phyloP scores from a whole-genome alignment of 2,888 invertebrate genomes.

The Blastobasis lacticolella region DNA sequence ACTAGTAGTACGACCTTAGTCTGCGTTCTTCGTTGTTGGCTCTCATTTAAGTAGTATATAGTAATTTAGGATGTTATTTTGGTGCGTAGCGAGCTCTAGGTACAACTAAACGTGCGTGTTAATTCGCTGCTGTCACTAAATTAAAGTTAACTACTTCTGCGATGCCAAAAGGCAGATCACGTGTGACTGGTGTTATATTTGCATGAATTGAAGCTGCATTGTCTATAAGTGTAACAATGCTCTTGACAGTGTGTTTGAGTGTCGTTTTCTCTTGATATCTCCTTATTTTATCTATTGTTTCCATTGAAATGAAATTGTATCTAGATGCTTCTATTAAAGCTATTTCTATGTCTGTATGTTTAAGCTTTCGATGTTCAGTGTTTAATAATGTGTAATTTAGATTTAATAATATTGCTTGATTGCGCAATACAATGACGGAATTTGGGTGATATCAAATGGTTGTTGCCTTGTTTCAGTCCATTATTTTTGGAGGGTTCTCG shows the following conservation, averaged over 20 bases:
- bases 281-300: slow-evolving; percentile 31
- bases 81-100: slow-evolving; percentile 55
- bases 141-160: slow-evolving; percentile 38
- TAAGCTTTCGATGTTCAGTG: slow-evolving; percentile 67
- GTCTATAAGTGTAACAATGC: slow-evolving; percentile 27
- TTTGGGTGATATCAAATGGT: slow-evolving; percentile 72
- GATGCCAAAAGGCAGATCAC: not conserved
- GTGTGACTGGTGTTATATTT: slow-evolving; percentile 1
- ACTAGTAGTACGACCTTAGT: slow-evolving; percentile 38
- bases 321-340: slow-evolving; percentile 39
- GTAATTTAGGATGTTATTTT: slow-evolving; percentile 63
- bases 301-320: slow-evolving; percentile 20
- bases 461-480: slow-evolving; percentile 24
- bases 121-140: slow-evolving; percentile 63
- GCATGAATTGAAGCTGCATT: slow-evolving; percentile 2
- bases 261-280: slow-evolving; percentile 59
- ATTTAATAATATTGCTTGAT: slow-evolving; percentile 44
- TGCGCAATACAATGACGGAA: slow-evolving; percentile 53
- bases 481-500: slow-evolving; percentile 5
- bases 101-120: slow-evolving; percentile 25
- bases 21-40: slow-evolving; percentile 68
- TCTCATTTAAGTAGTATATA: slow-evolving; percentile 49
- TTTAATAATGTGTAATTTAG: slow-evolving; percentile 39
- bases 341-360: slow-evolving; percentile 32
- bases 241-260: slow-evolving; percentile 54